phyloP scores from a whole-genome alignment of 2,888 invertebrate species.

The Stenchaetothrips biformis region DNA sequence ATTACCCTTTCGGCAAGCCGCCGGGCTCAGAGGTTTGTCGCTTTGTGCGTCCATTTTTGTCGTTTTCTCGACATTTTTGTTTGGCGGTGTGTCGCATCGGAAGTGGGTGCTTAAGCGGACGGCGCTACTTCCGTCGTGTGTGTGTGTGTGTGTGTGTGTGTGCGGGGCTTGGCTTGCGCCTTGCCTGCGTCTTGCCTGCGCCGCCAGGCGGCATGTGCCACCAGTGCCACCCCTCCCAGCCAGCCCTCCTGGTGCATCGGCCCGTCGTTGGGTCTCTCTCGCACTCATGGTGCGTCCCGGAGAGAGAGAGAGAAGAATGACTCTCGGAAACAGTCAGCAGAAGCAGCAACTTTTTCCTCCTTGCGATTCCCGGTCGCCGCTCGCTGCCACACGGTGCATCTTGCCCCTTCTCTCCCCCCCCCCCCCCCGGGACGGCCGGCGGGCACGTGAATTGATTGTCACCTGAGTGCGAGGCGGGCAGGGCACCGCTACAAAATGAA shows the following conservation, averaged over 20 bases:
- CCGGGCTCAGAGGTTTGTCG: too few species aligned
- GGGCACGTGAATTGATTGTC: conserved; percentile 22
- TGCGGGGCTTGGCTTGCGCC: background rate
- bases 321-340: too few species aligned
- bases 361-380: too few species aligned
- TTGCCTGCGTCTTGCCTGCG: background rate
- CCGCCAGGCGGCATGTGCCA: conserved; percentile 30
- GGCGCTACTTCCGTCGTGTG: background rate
- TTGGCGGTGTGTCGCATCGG: background rate
- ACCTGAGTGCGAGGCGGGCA: background rate
- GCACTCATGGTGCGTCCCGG: background rate
- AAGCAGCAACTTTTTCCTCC: too few species aligned
- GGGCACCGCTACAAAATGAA: conserved; percentile 26
- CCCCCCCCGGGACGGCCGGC: conserved; percentile 27
- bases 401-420: conserved; percentile 38
- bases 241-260: too few species aligned
- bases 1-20: background rate
- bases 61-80: background rate
- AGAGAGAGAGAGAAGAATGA: too few species aligned
- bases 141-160: too few species aligned
- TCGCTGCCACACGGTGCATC: too few species aligned
- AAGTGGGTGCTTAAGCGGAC: background rate
- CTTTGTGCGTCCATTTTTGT: background rate
- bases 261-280: background rate
- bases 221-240: conserved; percentile 27